Conservation (phyloP, 2,888 invertebrate species). For the Dione vanillae region DNA sequence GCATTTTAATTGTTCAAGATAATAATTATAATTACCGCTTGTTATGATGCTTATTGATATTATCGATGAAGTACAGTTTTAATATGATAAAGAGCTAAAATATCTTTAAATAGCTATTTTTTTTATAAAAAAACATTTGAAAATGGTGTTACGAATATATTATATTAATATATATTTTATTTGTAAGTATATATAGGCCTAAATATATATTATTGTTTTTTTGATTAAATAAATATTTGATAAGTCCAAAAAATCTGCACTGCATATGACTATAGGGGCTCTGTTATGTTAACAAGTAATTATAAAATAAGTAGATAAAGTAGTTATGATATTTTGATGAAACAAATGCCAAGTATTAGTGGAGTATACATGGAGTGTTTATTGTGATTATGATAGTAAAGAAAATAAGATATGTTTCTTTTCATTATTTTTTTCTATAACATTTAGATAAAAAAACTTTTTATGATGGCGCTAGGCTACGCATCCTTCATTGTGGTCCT, state of each 20-base stretch:
- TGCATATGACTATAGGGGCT: neutral
- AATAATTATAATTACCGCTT: neutral
- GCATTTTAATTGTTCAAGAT: slow-evolving; percentile 8
- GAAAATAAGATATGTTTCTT: neutral
- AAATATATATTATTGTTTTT: too few relatives aligned
- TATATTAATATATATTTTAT: too few relatives aligned
- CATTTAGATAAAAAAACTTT: too few relatives aligned
- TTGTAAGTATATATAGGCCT: too few relatives aligned
- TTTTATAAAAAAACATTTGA: neutral
- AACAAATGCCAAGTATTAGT: neutral
- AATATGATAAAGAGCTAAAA: neutral
- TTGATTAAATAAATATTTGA: neutral
- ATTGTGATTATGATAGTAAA: slow-evolving; percentile 1
- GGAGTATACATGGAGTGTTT: neutral
- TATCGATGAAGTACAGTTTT: neutral
- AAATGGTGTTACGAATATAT: too few relatives aligned
- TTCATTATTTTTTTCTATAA: too few relatives aligned
- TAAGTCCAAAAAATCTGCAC: neutral
- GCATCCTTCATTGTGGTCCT: too few relatives aligned
- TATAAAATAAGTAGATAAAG: neutral
- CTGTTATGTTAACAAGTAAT: neutral
- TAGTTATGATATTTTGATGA: slow-evolving; percentile 8
- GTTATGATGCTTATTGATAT: neutral
- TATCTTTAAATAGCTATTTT: neutral
- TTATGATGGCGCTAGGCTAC: too few relatives aligned